These are phyloP conservation scores for Microchirus variegatus DNA, from an alignment of 2,797 vertebrate species.

Conservation along the genomic window DNA sequence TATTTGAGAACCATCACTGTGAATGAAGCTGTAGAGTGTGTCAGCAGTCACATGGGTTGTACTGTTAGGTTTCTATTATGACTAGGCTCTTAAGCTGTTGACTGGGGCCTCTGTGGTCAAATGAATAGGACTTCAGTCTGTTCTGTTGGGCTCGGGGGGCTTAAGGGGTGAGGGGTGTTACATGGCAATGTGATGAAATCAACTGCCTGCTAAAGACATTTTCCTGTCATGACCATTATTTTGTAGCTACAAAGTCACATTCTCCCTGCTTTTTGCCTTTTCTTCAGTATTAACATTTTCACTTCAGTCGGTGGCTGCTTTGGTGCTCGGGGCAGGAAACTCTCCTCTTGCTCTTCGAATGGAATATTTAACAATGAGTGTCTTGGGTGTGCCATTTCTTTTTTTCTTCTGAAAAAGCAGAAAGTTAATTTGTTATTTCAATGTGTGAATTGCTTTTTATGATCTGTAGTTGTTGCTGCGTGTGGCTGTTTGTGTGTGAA, in stretches of 20 bases:
- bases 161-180: constrained; percentile 42
- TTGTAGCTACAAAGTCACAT: not conserved
- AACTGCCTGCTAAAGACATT: constrained; percentile 29
- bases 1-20: constrained; percentile 9
- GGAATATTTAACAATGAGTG: constrained; percentile 56
- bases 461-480: constrained; percentile 36
- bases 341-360: constrained; percentile 33
- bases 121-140: constrained; percentile 69
- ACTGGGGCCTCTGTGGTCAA: constrained; percentile 62
- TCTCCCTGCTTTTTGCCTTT: not conserved
- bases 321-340: constrained; percentile 16
- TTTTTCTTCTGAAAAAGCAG: constrained; percentile 37
- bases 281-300: not conserved
- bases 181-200: constrained; percentile 56
- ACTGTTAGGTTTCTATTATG: constrained; percentile 29
- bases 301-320: constrained; percentile 13
- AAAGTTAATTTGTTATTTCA: constrained; percentile 49
- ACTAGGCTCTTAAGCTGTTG: constrained; percentile 42
- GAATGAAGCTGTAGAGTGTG: constrained; percentile 27
- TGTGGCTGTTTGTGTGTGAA: constrained; percentile 64
- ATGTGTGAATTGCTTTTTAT: constrained; percentile 36
- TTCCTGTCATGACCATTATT: constrained; percentile 1
- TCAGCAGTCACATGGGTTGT: constrained; percentile 52
- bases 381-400: constrained; percentile 52
- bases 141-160: constrained; percentile 34